Percentiles rank a stretch among this genome's conserved stretches.
These are phyloP conservation scores for Cotesia vestalis DNA, from an alignment of 1,140 invertebrate species.

Conservation along the genomic window DNA sequence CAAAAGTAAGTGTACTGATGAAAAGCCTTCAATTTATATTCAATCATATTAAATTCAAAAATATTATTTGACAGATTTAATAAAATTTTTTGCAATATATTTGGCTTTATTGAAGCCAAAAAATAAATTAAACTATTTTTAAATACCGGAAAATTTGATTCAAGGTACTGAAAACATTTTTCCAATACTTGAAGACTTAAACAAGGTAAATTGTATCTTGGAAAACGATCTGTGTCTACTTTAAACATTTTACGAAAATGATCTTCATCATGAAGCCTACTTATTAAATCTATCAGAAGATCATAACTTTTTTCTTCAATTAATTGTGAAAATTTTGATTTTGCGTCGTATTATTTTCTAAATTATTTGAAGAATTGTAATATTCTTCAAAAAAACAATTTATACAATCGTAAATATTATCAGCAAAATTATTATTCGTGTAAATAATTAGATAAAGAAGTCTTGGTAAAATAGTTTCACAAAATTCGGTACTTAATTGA, in stretches of 20 bases:
- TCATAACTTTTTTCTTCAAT: slow-evolving; percentile 49
- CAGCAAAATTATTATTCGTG: slow-evolving; percentile 48
- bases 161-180: slow-evolving; percentile 37
- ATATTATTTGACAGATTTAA: slow-evolving; percentile 62
- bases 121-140: slow-evolving; percentile 43
- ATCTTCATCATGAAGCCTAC: slow-evolving; percentile 54
- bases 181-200: slow-evolving; percentile 36
- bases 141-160: slow-evolving; percentile 37
- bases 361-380: slow-evolving; percentile 48
- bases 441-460: slow-evolving; percentile 66
- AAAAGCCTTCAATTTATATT: slow-evolving; percentile 66
- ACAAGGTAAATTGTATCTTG: slow-evolving; percentile 47
- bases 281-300: slow-evolving; percentile 50
- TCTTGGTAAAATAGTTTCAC: slow-evolving; percentile 71
- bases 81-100: slow-evolving; percentile 65
- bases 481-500: slow-evolving; percentile 68
- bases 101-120: slow-evolving; percentile 44
- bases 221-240: slow-evolving; percentile 27
- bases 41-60: slow-evolving; percentile 54
- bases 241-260: slow-evolving; percentile 50
- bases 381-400: slow-evolving; percentile 67
- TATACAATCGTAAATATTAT: slow-evolving; percentile 60
- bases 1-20: slow-evolving; percentile 68
- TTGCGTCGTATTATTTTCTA: slow-evolving; percentile 30
- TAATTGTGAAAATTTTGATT: slow-evolving; percentile 43